These are phyloP conservation scores for Mirza zaza DNA, from an alignment of 2,113 vertebrate genomes.

Conservation along the genomic window DNA sequence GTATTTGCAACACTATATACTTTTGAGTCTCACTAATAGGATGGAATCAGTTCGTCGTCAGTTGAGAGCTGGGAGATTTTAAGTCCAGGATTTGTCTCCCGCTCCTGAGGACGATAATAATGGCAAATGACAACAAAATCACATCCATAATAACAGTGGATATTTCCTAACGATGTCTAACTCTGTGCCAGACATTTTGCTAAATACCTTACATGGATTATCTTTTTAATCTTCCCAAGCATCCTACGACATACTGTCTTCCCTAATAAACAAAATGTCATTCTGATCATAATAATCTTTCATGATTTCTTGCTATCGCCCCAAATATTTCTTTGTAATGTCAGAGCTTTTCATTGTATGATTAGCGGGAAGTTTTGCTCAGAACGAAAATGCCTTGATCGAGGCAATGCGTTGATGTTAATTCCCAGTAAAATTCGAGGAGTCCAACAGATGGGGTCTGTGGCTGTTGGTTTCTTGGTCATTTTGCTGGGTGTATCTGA, in stretches of 20 bases:
- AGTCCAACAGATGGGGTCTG: fast-evolving
- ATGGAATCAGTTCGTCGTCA: fast-evolving
- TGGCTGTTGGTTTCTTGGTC: fast-evolving
- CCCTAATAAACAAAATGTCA: neutral
- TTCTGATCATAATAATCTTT: neutral
- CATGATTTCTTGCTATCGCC: neutral
- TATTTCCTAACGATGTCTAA: neutral
- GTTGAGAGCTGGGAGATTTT: too few species aligned
- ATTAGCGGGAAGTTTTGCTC: neutral
- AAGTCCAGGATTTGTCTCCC: neutral
- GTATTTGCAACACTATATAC: neutral
- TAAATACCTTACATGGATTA: neutral
- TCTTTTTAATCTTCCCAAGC: neutral
- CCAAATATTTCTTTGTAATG: neutral
- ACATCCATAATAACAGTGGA: fast-evolving
- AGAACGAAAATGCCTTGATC: neutral
- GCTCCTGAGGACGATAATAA: neutral
- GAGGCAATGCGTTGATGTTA: neutral
- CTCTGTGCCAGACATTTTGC: neutral
- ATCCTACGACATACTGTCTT: neutral
- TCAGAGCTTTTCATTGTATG: neutral
- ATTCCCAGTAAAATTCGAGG: neutral
- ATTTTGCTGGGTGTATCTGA: fast-evolving
- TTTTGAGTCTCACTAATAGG: neutral
- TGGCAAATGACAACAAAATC: neutral